A percentile compares a stretch with the other conserved stretches of the same genome.
These are phyloP conservation scores for Eretmochelys imbricata DNA, from an alignment of 2,113 vertebrate species.

Conservation along the genomic window DNA sequence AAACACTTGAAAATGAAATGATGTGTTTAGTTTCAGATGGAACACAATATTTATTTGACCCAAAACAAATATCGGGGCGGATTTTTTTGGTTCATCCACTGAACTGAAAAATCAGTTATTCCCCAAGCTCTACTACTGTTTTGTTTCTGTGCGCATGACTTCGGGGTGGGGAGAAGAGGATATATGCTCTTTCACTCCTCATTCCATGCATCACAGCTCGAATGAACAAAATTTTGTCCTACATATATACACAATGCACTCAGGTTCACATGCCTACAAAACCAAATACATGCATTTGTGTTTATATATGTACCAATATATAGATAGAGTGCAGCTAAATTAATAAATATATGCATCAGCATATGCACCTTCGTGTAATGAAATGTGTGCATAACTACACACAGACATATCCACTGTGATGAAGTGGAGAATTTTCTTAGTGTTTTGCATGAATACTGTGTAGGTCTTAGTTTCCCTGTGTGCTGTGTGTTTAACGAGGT, in stretches of 20 bases:
- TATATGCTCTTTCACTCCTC: background rate
- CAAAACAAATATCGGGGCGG: background rate
- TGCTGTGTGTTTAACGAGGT: too few relatives aligned
- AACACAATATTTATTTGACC: background rate
- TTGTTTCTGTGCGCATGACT: background rate
- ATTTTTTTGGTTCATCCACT: background rate
- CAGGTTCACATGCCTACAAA: background rate
- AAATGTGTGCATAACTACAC: background rate
- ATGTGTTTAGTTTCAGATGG: background rate
- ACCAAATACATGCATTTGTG: background rate
- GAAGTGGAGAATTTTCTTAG: too few relatives aligned
- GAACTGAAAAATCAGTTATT: background rate
- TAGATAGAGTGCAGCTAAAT: background rate
- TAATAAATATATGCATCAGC: background rate
- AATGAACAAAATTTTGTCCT: background rate
- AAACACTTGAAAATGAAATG: background rate
- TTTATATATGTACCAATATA: background rate
- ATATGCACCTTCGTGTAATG: background rate
- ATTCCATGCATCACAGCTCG: background rate
- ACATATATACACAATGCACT: background rate
- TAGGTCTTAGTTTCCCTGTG: too few relatives aligned
- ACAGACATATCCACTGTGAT: background rate
- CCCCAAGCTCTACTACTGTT: background rate
- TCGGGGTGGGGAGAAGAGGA: background rate
- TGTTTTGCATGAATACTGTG: too few relatives aligned